These are phyloP conservation scores for Polypedilum pembai DNA, from an alignment of 1,140 invertebrate species.

Conservation along the genomic window DNA sequence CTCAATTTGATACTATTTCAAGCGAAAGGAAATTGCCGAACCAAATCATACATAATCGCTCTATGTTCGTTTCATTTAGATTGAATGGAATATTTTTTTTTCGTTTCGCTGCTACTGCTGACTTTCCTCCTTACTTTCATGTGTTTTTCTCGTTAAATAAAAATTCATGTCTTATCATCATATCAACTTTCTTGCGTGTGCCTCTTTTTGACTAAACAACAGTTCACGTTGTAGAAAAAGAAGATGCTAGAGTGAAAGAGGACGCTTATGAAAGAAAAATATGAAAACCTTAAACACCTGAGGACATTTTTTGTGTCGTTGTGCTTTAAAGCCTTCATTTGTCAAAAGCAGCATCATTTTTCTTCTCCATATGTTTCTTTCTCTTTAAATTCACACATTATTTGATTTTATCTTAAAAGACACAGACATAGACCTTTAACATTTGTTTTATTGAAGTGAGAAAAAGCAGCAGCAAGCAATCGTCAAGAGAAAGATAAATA, in stretches of 20 bases:
- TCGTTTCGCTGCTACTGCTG: too few relatives aligned
- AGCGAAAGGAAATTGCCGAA: constrained; percentile 17
- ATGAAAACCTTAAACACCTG: background rate
- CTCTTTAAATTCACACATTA: background rate
- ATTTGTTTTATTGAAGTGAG: background rate
- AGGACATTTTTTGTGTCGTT: background rate
- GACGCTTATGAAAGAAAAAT: background rate
- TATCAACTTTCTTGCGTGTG: background rate
- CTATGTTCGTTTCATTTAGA: constrained; percentile 12
- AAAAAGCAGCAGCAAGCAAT: background rate
- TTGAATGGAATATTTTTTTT: background rate
- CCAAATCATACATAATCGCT: constrained; percentile 17
- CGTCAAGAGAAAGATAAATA: constrained; percentile 9
- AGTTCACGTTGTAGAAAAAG: background rate
- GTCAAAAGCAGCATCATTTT: too few relatives aligned
- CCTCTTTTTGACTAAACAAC: constrained; percentile 18
- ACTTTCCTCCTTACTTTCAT: background rate
- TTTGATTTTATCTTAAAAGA: background rate
- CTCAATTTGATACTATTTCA: constrained; percentile 5
- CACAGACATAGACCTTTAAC: background rate
- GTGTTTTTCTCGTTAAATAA: constrained; percentile 11
- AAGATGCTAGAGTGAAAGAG: too few relatives aligned
- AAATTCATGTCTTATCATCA: constrained; percentile 13
- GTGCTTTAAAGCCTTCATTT: background rate
- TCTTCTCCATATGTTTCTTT: too few relatives aligned